These are phyloP conservation scores for Megaceryle torquata DNA, from an alignment of 2,113 vertebrate species.

Conservation along the genomic window DNA sequence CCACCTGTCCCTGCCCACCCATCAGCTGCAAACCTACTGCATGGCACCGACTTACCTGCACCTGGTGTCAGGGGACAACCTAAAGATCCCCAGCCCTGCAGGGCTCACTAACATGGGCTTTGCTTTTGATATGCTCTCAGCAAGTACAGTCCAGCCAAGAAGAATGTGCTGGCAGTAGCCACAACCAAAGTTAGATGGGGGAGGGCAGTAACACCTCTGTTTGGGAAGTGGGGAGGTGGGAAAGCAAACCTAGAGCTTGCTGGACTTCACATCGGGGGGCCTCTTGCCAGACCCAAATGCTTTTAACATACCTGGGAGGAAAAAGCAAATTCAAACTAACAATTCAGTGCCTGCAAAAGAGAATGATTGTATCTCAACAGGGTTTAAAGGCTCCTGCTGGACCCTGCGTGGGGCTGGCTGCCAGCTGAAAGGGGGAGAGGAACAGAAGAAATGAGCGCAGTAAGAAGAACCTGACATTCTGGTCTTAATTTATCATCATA, in stretches of 20 bases:
- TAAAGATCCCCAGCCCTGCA: neutral
- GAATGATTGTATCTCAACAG: neutral
- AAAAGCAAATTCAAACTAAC: neutral
- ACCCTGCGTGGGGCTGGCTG: neutral
- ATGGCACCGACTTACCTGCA: neutral
- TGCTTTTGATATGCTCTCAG: neutral
- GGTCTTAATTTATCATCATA: constrained; percentile 16
- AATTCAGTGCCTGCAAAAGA: neutral
- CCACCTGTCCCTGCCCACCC: neutral
- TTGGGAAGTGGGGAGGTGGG: neutral
- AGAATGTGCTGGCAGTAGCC: neutral
- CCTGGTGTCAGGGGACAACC: neutral
- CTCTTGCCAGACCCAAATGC: neutral
- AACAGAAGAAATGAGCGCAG: neutral
- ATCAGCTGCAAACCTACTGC: neutral
- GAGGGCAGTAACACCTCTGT: neutral
- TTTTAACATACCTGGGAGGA: neutral
- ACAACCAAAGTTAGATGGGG: neutral
- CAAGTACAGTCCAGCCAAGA: neutral
- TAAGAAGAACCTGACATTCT: neutral
- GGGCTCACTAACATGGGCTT: neutral
- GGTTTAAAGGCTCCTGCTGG: neutral
- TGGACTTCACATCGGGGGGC: rapidly evolving
- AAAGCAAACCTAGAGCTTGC: neutral
- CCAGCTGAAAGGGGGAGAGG: neutral